Evolutionary conservation across 2,113 vertebrate species (phyloP).

Genomic region (Scytalopus superciliaris): DNA sequence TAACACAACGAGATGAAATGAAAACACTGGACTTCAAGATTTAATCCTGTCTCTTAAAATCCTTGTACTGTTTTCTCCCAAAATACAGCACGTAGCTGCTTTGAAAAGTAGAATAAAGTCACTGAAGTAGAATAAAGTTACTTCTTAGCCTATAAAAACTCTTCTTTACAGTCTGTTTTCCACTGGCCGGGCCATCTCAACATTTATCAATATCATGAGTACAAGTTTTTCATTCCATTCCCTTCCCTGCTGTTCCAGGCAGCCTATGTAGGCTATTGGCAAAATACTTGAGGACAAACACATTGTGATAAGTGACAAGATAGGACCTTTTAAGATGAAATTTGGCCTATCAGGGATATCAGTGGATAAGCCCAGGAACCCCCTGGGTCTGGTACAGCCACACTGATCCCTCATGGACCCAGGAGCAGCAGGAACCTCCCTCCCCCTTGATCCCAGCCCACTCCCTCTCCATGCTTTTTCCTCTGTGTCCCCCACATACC

Average conservation of each 20-base stretch:
- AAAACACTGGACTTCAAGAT: background rate
- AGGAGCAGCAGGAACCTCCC: background rate
- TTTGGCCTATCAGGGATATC: background rate
- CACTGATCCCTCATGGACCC: background rate
- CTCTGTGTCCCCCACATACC: background rate
- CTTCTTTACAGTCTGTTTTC: background rate
- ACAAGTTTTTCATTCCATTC: background rate
- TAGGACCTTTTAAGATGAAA: no score
- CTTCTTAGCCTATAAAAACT: background rate
- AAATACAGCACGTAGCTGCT: background rate
- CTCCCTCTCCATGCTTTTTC: background rate
- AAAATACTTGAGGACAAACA: background rate
- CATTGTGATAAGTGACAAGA: background rate
- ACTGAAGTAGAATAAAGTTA: background rate
- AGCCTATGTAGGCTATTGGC: background rate
- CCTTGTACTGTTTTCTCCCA: background rate
- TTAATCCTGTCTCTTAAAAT: background rate
- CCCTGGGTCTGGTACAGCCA: background rate
- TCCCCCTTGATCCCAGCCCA: background rate
- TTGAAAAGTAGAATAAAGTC: background rate
- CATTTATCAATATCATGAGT: background rate
- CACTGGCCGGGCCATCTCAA: background rate
- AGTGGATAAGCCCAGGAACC: background rate
- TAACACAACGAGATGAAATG: background rate
- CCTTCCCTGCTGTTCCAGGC: background rate